A percentile compares a stretch with the other conserved stretches of the same genome.
Conservation (phyloP, 2,888 invertebrate species). For the Drosophila gaucha region DNA sequence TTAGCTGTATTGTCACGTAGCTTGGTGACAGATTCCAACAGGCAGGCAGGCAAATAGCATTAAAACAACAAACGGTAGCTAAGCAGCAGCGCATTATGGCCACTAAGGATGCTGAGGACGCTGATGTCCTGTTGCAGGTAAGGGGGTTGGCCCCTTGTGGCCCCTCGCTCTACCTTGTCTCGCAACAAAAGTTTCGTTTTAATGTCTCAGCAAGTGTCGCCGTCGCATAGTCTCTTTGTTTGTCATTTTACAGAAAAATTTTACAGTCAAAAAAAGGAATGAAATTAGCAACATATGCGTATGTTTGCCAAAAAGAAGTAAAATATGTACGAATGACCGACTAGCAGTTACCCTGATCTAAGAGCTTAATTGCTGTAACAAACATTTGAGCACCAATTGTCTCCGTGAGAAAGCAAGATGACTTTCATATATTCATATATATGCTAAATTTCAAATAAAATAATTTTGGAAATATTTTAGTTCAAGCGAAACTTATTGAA, state of each 20-base stretch:
- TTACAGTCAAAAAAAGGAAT: slow-evolving; percentile 18
- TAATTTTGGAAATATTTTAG: background rate
- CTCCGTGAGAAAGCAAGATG: no score
- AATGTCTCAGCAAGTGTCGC: slow-evolving; percentile 61
- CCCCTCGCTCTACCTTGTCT: background rate
- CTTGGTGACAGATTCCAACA: slow-evolving; percentile 77
- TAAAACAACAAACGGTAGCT: slow-evolving; percentile 61
- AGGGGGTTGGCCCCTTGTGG: background rate
- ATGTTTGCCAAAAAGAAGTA: background rate
- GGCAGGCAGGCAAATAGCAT: slow-evolving; percentile 69
- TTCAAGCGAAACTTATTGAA: background rate
- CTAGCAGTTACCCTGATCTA: slow-evolving; percentile 1
- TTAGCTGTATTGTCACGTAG: slow-evolving; percentile 78
- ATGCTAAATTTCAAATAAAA: no score
- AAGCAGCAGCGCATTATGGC: slow-evolving; percentile 49
- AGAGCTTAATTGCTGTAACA: background rate
- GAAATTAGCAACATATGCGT: slow-evolving; percentile 77
- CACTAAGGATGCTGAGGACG: slow-evolving; percentile 33
- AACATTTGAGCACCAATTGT: no score
- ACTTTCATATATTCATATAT: no score
- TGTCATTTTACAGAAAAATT: slow-evolving; percentile 9
- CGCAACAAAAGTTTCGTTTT: slow-evolving; percentile 67
- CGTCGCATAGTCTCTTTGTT: slow-evolving; percentile 25
- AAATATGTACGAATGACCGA: background rate
- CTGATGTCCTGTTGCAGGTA: slow-evolving; percentile 20